Conservation (phyloP, 2,113 vertebrate species). For the Psephotus haematonotus region DNA sequence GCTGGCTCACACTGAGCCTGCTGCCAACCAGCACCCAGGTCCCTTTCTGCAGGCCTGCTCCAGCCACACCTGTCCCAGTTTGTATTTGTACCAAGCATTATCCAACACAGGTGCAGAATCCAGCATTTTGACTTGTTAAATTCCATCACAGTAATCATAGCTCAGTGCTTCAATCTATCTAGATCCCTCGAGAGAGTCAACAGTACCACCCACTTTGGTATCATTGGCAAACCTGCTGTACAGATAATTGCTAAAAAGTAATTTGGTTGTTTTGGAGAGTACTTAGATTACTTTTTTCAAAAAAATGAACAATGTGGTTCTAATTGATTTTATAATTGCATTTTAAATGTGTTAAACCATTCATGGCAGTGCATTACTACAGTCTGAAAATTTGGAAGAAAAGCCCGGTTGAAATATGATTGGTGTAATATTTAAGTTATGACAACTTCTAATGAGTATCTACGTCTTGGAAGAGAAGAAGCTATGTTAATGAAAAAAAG, state of each 20-base stretch:
- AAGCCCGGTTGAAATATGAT: fast-evolving
- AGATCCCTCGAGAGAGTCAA: background rate
- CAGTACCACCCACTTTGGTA: background rate
- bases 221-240: background rate
- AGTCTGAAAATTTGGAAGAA: background rate
- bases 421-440: background rate
- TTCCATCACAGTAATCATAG: background rate
- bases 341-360: background rate
- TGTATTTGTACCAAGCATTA: too few species aligned
- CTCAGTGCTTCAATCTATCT: background rate
- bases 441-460: background rate
- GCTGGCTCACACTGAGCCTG: background rate
- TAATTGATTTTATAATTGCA: background rate
- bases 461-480: background rate
- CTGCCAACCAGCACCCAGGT: background rate
- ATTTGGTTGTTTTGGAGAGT: background rate
- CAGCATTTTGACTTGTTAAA: background rate
- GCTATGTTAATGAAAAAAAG: background rate
- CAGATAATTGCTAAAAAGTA: background rate
- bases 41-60: background rate
- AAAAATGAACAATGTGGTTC: background rate
- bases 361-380: background rate
- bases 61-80: background rate
- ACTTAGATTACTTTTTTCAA: background rate
- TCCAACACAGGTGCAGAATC: background rate